A percentile compares a stretch with the other conserved stretches of the same genome.
Conservation (phyloP, 2,113 vertebrate genomes). For the Plecotus auritus region DNA sequence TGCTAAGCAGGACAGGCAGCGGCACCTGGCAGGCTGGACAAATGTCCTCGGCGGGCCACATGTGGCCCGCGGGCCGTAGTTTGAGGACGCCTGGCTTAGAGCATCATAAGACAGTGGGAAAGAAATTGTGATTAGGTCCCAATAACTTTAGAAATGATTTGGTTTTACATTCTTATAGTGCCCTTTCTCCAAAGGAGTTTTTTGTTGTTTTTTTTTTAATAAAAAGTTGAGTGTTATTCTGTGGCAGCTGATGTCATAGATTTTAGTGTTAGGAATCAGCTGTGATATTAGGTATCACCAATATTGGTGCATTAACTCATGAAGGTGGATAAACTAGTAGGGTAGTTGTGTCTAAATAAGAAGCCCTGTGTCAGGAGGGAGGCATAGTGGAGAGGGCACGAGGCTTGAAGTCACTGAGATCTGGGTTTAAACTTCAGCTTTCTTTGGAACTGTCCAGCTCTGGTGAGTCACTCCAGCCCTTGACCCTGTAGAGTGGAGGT, state of each 20-base stretch:
- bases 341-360: background rate
- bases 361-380: background rate
- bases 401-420: background rate
- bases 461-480: background rate
- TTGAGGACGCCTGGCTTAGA: too few species aligned
- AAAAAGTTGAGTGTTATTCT: too few species aligned
- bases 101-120: background rate
- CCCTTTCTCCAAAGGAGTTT: background rate
- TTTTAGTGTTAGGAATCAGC: background rate
- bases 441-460: background rate
- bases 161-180: background rate
- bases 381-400: background rate
- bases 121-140: background rate
- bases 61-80: too few species aligned
- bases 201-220: too few species aligned
- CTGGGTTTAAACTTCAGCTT: background rate
- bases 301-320: accelerated
- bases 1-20: too few species aligned
- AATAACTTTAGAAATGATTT: background rate
- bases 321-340: background rate
- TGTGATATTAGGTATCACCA: background rate
- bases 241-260: too few species aligned
- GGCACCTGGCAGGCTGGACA: too few species aligned
- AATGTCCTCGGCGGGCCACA: too few species aligned
- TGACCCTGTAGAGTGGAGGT: background rate